Evolutionary conservation across 2,888 invertebrate species (phyloP).

Genomic region (Rhamnusium bicolor): DNA sequence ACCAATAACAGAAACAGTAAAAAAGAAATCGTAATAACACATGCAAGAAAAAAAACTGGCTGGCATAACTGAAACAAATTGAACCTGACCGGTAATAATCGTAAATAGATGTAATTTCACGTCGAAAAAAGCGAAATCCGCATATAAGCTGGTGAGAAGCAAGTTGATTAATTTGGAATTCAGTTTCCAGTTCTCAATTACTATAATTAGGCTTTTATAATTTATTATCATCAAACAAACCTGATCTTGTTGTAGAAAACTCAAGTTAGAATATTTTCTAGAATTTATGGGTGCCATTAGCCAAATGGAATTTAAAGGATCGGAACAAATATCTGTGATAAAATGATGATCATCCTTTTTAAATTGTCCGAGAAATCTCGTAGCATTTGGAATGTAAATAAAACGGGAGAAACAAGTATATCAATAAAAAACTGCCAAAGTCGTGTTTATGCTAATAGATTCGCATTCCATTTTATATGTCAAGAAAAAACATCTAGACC

Average conservation of each 20-base stretch:
- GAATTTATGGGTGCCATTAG: slow-evolving; percentile 44
- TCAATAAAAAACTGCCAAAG: slow-evolving; percentile 49
- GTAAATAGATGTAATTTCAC: slow-evolving; percentile 5
- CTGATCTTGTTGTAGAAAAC: not conserved
- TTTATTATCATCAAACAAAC: slow-evolving; percentile 8
- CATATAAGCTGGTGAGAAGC: slow-evolving; percentile 16
- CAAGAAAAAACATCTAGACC: slow-evolving; percentile 40
- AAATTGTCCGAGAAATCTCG: slow-evolving; percentile 39
- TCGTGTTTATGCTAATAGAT: slow-evolving; percentile 54
- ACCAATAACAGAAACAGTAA: not conserved
- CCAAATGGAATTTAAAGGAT: slow-evolving; percentile 32
- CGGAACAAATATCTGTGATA: slow-evolving; percentile 42
- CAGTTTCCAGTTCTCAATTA: slow-evolving; percentile 11
- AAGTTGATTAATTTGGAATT: slow-evolving; percentile 15
- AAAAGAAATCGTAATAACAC: not conserved
- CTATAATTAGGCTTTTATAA: slow-evolving; percentile 18
- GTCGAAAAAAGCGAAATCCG: not conserved
- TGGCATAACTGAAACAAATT: not conserved
- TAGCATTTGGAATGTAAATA: slow-evolving; percentile 4
- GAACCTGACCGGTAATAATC: slow-evolving; percentile 7
- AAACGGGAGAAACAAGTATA: slow-evolving; percentile 47
- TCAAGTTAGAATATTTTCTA: slow-evolving; percentile 23
- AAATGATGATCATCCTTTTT: slow-evolving; percentile 48
- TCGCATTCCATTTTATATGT: slow-evolving; percentile 45
- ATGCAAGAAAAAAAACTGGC: not conserved